These are phyloP conservation scores for Drosophila paramelanica DNA, from an alignment of 2,888 invertebrate species.

Conservation along the genomic window DNA sequence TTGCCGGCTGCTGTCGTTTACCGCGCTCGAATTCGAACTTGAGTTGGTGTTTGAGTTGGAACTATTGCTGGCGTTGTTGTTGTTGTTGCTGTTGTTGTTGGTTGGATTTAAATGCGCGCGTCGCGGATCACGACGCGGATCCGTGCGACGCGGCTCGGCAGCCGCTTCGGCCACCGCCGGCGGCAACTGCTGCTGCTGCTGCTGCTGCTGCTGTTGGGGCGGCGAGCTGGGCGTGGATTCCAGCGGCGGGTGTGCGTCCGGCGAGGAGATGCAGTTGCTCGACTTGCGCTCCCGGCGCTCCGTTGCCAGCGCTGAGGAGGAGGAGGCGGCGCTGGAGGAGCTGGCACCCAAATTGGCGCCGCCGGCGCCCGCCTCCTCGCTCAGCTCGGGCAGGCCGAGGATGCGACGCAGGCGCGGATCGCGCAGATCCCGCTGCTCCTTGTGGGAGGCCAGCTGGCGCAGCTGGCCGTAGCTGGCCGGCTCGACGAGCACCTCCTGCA, in stretches of 20 bases:
- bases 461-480: conserved; percentile 91
- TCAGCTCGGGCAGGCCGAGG: conserved; percentile 87
- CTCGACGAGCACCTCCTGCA: conserved; percentile 88
- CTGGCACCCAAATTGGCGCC: neutral
- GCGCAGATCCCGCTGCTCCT: conserved; percentile 89
- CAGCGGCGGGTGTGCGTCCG: conserved; percentile 50
- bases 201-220: neutral
- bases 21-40: too few relatives aligned
- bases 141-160: conserved; percentile 48
- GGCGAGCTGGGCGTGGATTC: conserved; percentile 59
- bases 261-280: conserved; percentile 73
- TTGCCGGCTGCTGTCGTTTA: conserved; percentile 79
- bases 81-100: conserved; percentile 20
- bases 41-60: too few relatives aligned
- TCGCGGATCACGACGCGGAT: conserved; percentile 68
- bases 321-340: neutral
- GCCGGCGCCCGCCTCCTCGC: conserved; percentile 9
- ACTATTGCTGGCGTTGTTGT: conserved; percentile 32
- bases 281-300: conserved; percentile 58
- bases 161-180: too few relatives aligned
- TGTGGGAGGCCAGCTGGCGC: conserved; percentile 89
- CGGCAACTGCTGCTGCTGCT: neutral
- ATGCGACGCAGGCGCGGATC: conserved; percentile 90
- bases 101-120: conserved; percentile 45
- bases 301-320: neutral